phyloP scores from a whole-genome alignment of 2,113 vertebrate genomes.

The Otus sunia region DNA sequence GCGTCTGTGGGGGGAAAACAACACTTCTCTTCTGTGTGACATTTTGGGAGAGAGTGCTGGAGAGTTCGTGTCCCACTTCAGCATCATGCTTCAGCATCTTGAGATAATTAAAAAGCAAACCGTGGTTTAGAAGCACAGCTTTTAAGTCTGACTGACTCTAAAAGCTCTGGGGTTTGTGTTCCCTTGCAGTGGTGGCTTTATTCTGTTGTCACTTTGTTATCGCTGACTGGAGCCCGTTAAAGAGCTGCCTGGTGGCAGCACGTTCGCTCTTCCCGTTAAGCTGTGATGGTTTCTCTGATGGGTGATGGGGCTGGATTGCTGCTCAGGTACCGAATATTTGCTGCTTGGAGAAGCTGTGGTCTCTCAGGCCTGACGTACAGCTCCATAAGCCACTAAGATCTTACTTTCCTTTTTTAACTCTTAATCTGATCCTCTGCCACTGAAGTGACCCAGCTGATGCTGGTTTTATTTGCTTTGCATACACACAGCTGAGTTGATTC shows the following conservation, averaged over 20 bases:
- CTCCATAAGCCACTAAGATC: not conserved
- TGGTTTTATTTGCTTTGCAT: not conserved
- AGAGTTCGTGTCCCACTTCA: not conserved
- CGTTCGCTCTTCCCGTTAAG: accelerated
- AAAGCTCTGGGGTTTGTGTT: too few species aligned
- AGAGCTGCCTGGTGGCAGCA: accelerated
- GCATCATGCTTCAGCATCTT: accelerated
- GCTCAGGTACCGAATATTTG: not conserved
- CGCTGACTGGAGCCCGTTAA: accelerated
- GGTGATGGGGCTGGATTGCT: accelerated
- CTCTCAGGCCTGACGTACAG: not conserved
- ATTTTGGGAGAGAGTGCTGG: not conserved
- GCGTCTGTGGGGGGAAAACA: not conserved
- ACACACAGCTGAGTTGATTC: not conserved
- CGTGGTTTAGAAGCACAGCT: not conserved
- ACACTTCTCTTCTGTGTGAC: not conserved
- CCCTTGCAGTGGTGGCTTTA: accelerated
- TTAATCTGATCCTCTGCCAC: conserved; percentile 21
- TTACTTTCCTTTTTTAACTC: conserved; percentile 48
- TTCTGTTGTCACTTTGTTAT: not conserved
- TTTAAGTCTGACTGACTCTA: accelerated
- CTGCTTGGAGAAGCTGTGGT: not conserved
- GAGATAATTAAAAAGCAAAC: not conserved
- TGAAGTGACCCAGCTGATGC: not conserved
- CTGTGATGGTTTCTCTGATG: accelerated